Conservation (phyloP, 2,888 invertebrate species). For the Standfussiana lucernea region DNA sequence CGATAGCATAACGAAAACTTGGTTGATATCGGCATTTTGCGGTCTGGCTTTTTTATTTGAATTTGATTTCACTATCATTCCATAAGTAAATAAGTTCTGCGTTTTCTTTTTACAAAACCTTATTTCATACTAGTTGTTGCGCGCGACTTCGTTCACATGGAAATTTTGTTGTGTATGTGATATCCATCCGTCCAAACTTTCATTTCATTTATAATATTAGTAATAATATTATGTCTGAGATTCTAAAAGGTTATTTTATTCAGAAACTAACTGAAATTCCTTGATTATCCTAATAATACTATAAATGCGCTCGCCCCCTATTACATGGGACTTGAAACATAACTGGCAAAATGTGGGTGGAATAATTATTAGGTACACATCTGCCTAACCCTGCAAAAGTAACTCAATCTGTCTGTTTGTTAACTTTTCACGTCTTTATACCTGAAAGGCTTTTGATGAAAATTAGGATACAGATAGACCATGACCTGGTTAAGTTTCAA, state of each 20-base stretch:
- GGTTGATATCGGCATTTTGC: slow-evolving; percentile 16
- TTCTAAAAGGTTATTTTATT: not conserved
- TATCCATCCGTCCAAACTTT: too few species aligned
- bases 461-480: not conserved
- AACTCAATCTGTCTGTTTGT: not conserved
- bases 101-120: not conserved
- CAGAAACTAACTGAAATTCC: not conserved
- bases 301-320: too few species aligned
- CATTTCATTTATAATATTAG: too few species aligned
- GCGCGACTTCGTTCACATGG: too few species aligned
- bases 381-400: too few species aligned
- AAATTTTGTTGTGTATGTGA: too few species aligned
- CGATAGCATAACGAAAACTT: slow-evolving; percentile 29
- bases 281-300: not conserved
- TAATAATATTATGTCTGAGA: not conserved
- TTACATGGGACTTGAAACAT: too few species aligned
- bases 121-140: too few species aligned
- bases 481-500: not conserved
- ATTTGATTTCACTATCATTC: slow-evolving; percentile 47
- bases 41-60: slow-evolving; percentile 50
- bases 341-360: too few species aligned
- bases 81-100: slow-evolving; percentile 1
- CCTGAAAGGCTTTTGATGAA: not conserved
- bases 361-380: too few species aligned
- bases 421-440: not conserved